Evolutionary conservation across 2,888 invertebrate genomes (phyloP).

Genomic region (Homarus gammarus): DNA sequence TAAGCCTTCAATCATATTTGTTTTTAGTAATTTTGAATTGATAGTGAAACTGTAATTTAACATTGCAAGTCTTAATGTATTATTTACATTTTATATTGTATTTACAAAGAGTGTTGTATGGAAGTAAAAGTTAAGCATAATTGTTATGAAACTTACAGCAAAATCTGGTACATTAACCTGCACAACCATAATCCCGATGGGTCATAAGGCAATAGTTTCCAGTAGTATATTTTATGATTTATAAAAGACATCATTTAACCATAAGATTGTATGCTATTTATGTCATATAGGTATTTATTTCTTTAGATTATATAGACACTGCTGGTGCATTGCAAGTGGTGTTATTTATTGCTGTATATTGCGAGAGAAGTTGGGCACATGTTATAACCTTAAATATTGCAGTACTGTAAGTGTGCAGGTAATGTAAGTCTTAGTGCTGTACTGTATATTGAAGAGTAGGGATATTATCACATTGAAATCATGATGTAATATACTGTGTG

Average conservation of each 20-base stretch:
- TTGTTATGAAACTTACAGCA: not conserved
- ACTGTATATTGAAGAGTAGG: conserved; percentile 29
- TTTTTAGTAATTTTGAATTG: not conserved
- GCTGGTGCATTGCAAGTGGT: conserved; percentile 25
- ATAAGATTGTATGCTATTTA: conserved; percentile 41
- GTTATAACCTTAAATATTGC: conserved; percentile 40
- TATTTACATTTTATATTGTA: not conserved
- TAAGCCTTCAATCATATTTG: not conserved
- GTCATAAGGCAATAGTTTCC: conserved; percentile 4
- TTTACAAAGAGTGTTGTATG: not conserved
- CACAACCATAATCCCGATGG: conserved; percentile 11
- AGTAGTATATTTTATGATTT: conserved; percentile 32
- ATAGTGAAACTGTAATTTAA: not conserved
- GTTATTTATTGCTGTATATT: conserved; percentile 42
- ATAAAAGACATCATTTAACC: conserved; percentile 54
- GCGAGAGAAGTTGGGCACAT: conserved; percentile 13
- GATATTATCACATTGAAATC: conserved; percentile 28
- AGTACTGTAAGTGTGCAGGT: conserved; percentile 41
- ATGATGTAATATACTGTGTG: conserved; percentile 7
- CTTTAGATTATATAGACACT: conserved; percentile 17
- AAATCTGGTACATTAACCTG: conserved; percentile 2
- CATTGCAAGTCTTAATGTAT: not conserved
- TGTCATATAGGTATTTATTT: conserved; percentile 46
- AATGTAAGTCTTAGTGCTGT: conserved; percentile 17
- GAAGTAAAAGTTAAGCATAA: not conserved